Conservation (phyloP, 2,113 vertebrate species). For the Dendrocopos noguchii region DNA sequence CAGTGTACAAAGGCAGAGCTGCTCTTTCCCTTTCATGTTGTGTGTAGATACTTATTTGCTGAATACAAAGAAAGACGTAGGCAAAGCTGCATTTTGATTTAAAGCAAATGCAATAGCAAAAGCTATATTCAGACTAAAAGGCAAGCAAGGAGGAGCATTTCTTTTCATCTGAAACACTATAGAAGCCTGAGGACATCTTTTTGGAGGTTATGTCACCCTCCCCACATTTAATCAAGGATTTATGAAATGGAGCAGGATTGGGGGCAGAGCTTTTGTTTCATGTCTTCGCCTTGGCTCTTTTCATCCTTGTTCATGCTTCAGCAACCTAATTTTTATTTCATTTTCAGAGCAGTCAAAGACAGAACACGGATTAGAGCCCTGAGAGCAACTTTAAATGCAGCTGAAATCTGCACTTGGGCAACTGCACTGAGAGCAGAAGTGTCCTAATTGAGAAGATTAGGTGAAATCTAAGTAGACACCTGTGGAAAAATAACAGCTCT, state of each 20-base stretch:
- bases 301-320: neutral
- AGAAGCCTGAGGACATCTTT: neutral
- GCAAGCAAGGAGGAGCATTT: neutral
- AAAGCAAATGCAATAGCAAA: neutral
- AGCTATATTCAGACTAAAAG: neutral
- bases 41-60: neutral
- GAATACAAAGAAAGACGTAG: neutral
- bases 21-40: neutral
- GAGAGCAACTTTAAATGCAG: neutral
- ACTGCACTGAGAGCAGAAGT: neutral
- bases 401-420: neutral
- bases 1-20: neutral
- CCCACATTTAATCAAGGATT: neutral
- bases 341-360: neutral
- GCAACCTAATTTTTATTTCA: slow-evolving; percentile 1
- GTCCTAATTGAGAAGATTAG: neutral
- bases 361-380: neutral
- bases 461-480: neutral
- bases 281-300: neutral
- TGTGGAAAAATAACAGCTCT: neutral
- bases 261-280: neutral
- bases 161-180: neutral
- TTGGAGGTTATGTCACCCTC: neutral
- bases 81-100: neutral
- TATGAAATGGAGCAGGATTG: neutral